phyloP scores from a whole-genome alignment of 2,888 invertebrate species.

The Hololepta plana region DNA sequence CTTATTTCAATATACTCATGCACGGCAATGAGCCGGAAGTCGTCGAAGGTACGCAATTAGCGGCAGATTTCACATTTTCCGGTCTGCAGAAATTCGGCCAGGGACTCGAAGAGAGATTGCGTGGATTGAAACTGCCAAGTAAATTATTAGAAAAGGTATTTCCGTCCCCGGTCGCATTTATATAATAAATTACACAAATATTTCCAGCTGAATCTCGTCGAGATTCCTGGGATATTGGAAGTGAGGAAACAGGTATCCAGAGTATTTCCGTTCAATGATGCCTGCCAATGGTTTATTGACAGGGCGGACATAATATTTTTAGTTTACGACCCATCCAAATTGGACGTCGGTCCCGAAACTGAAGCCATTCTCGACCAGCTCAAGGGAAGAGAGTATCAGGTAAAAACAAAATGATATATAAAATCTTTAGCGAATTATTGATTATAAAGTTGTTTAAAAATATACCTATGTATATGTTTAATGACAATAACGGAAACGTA shows the following conservation, averaged over 20 bases:
- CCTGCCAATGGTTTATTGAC: constrained; percentile 95
- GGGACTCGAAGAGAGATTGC: constrained; percentile 73
- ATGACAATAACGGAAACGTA: too few species aligned
- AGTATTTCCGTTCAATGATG: constrained; percentile 88
- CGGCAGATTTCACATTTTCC: constrained; percentile 89
- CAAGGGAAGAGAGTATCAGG: constrained; percentile 84
- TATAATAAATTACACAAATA: constrained; percentile 7
- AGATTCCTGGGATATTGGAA: constrained; percentile 90
- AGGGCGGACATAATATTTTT: constrained; percentile 89
- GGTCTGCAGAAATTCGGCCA: constrained; percentile 91
- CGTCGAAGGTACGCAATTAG: constrained; percentile 79
- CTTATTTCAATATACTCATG: constrained; percentile 83
- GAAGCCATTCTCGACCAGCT: constrained; percentile 88
- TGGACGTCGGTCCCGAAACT: constrained; percentile 88
- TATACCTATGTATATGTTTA: too few species aligned
- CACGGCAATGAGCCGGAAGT: constrained; percentile 73
- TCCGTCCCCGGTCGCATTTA: constrained; percentile 2
- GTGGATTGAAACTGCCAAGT: constrained; percentile 64
- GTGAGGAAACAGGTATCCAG: constrained; percentile 84
- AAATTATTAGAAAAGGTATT: constrained; percentile 74
- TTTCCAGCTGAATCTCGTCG: constrained; percentile 76
- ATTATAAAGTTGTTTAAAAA: too few species aligned
- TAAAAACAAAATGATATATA: constrained; percentile 22
- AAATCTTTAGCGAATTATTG: too few species aligned
- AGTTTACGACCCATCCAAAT: constrained; percentile 86